phyloP scores from a whole-genome alignment of 2,797 vertebrate species.

The Cyprinodon diabolis region DNA sequence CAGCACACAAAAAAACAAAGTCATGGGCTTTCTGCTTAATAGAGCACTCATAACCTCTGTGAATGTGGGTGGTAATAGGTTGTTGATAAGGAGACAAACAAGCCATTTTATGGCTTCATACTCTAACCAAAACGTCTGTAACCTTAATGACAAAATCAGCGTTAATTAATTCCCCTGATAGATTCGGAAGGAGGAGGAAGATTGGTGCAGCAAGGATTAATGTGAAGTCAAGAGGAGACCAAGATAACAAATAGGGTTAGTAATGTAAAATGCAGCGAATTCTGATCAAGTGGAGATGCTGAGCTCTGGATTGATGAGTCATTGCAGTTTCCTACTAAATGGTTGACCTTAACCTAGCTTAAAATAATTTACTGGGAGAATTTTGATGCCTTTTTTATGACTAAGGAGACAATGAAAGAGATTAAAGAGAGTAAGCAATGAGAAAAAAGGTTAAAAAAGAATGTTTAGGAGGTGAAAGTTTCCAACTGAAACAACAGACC shows the following conservation, averaged over 20 bases:
- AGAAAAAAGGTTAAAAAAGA: neutral
- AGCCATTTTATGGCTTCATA: conserved; percentile 30
- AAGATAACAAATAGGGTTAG: neutral
- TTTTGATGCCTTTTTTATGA: no score
- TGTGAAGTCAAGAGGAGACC: neutral
- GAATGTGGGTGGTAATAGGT: conserved; percentile 16
- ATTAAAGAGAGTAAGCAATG: neutral
- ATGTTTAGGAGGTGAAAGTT: neutral
- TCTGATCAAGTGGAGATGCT: neutral
- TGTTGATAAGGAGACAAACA: conserved; percentile 39
- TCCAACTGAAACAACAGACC: neutral
- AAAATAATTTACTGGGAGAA: neutral
- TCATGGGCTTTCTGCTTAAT: conserved; percentile 20
- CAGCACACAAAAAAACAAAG: neutral
- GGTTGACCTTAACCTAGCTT: neutral
- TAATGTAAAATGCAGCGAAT: neutral
- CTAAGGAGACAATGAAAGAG: neutral
- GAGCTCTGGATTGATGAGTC: neutral
- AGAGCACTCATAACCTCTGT: neutral
- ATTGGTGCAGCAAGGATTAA: neutral
- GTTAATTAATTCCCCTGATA: conserved; percentile 40
- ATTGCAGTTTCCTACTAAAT: neutral
- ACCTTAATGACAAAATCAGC: conserved; percentile 19
- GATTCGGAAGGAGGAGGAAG: neutral
- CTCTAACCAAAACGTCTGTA: neutral